Evolutionary conservation across 2,888 invertebrate genomes (phyloP).

Genomic region (Osedax fenrisi): DNA sequence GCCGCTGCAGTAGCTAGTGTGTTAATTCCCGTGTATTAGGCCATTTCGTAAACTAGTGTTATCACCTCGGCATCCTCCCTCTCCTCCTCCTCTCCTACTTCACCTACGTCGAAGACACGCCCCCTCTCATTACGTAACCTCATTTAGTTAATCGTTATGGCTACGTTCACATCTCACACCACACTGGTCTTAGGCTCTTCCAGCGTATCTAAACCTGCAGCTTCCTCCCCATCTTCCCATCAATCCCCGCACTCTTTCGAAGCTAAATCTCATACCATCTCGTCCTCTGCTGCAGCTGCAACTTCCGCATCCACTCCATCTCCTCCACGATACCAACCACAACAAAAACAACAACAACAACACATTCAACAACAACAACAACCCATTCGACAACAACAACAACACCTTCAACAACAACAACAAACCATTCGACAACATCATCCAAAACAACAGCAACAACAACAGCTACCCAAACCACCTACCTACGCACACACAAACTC

Average conservation of each 20-base stretch:
- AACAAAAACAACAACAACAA: not conserved
- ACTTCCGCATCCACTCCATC: too few species aligned
- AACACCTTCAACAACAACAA: not conserved
- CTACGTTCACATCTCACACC: not conserved
- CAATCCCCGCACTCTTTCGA: too few species aligned
- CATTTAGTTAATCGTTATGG: not conserved
- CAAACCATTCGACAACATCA: not conserved
- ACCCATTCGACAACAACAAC: not conserved
- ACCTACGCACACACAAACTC: too few species aligned
- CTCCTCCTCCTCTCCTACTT: not conserved
- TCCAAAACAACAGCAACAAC: not conserved
- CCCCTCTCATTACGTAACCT: not conserved
- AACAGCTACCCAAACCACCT: not conserved
- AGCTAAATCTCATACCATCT: too few species aligned
- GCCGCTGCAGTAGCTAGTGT: not conserved
- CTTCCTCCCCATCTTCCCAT: too few species aligned
- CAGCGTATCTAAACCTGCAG: not conserved
- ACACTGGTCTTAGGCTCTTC: not conserved
- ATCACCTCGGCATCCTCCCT: not conserved
- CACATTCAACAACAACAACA: not conserved
- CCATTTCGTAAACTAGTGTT: not conserved
- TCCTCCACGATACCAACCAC: too few species aligned
- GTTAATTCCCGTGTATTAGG: not conserved
- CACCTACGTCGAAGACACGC: not conserved
- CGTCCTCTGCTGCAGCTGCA: too few species aligned